phyloP scores from a whole-genome alignment of 2,113 vertebrate species.

The Corynorhinus townsendii region DNA sequence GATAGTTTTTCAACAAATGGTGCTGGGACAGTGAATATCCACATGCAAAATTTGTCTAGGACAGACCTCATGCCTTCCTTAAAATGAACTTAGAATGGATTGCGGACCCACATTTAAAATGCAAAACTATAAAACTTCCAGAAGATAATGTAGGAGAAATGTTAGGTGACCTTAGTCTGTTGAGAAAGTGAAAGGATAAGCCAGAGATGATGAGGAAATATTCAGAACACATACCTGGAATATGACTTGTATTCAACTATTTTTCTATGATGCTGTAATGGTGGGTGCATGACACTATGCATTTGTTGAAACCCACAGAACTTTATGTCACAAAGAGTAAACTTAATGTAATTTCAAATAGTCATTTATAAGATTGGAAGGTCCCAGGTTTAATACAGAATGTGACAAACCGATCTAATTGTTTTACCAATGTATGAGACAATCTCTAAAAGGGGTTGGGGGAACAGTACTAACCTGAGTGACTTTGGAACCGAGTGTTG shows the following conservation, averaged over 20 bases:
- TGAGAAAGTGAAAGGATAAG: neutral
- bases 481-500: neutral
- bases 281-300: neutral
- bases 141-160: neutral
- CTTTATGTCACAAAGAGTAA: neutral
- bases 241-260: neutral
- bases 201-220: neutral
- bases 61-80: neutral
- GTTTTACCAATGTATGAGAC: neutral
- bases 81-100: neutral
- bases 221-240: neutral
- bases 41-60: neutral
- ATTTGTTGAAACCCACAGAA: neutral
- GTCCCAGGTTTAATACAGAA: neutral
- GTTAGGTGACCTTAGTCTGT: neutral
- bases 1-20: neutral
- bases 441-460: neutral
- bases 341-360: neutral
- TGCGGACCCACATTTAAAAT: neutral
- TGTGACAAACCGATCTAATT: neutral
- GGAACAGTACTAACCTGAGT: neutral
- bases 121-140: neutral
- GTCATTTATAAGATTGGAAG: neutral
- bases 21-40: neutral
- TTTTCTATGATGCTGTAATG: neutral